Percentiles rank a stretch among this genome's conserved stretches.
Evolutionary conservation across 2,113 vertebrate species (phyloP).

Genomic region (Aix galericulata): DNA sequence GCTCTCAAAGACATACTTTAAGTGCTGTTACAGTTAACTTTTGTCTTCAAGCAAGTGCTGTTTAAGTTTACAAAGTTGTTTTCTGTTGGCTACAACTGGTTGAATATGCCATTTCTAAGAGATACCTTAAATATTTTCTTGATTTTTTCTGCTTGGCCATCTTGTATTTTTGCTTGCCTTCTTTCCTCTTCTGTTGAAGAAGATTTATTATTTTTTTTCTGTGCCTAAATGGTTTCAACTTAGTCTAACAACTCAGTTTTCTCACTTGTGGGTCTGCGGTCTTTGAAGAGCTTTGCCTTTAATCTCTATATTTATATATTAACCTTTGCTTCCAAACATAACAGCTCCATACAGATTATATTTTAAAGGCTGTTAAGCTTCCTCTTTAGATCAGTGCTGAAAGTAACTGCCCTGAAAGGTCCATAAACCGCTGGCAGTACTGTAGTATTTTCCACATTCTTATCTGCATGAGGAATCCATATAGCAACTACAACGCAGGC

Average conservation of each 20-base stretch:
- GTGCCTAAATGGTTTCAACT: background rate
- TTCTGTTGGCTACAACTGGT: background rate
- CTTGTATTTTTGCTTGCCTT: background rate
- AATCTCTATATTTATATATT: background rate
- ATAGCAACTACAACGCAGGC: fast-evolving
- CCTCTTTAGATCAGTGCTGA: background rate
- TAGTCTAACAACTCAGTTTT: background rate
- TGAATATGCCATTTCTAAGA: background rate
- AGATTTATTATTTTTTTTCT: background rate
- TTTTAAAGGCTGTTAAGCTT: background rate
- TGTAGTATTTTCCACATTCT: background rate
- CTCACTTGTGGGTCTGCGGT: background rate
- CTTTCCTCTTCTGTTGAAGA: background rate
- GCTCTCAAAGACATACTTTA: background rate
- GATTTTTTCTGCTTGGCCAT: background rate
- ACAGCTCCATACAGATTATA: background rate
- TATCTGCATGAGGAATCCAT: background rate
- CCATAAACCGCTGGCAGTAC: background rate
- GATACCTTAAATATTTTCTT: background rate
- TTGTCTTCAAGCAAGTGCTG: background rate
- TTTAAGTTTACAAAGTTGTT: background rate
- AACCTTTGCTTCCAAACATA: background rate
- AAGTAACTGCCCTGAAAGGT: background rate
- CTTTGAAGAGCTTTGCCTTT: background rate
- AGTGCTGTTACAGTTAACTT: background rate